Percentiles rank a stretch among this genome's conserved stretches.
These are phyloP conservation scores for Plagodis dolabraria DNA, from an alignment of 2,888 invertebrate species.

Conservation along the genomic window DNA sequence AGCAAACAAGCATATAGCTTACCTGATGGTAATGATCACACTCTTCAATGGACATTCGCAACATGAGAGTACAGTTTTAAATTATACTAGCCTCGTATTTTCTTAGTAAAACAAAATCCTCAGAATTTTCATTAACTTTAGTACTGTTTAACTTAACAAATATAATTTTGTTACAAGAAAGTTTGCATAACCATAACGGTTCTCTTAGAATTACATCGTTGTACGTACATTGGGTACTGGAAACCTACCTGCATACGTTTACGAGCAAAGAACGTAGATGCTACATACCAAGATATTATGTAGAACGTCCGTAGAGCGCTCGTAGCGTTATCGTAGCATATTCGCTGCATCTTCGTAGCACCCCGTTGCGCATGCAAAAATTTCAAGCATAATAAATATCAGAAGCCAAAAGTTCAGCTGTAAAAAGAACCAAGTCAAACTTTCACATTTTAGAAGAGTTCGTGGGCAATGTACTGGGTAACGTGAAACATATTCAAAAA, in stretches of 20 bases:
- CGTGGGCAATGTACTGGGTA: conserved; percentile 61
- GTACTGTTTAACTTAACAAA: neutral
- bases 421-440: conserved; percentile 56
- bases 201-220: neutral
- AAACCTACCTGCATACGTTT: conserved; percentile 1
- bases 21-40: no score
- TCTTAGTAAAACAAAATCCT: no score
- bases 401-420: conserved; percentile 14
- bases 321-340: conserved; percentile 30
- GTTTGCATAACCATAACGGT: neutral
- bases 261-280: conserved; percentile 8
- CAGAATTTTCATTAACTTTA: no score
- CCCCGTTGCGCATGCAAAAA: conserved; percentile 22
- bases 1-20: no score
- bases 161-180: neutral
- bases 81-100: no score
- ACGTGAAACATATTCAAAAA: conserved; percentile 72
- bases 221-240: conserved; percentile 5
- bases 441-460: conserved; percentile 59
- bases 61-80: no score
- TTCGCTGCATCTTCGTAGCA: conserved; percentile 24
- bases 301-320: conserved; percentile 27
- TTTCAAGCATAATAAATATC: conserved; percentile 7
- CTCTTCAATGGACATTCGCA: no score
- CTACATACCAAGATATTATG: conserved; percentile 15